Conservation (phyloP, 1,140 invertebrate species). For the Galendromus occidentalis region DNA sequence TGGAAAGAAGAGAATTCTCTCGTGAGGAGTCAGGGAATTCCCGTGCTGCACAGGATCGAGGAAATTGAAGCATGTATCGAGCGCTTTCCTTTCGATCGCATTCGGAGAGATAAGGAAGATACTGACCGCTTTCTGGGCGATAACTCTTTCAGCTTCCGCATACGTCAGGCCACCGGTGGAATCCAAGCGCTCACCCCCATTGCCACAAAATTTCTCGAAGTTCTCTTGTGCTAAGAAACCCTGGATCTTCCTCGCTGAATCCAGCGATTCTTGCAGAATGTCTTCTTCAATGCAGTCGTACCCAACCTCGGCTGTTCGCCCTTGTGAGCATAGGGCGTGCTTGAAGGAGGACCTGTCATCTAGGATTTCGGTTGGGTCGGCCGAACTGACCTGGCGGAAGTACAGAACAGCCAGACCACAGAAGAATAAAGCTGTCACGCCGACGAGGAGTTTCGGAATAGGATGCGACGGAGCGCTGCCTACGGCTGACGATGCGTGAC, state of each 20-base stretch:
- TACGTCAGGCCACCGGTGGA: not conserved
- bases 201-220: conserved; percentile 1
- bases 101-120: too few species aligned
- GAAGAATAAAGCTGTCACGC: not conserved
- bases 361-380: not conserved
- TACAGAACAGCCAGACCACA: not conserved
- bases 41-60: too few species aligned
- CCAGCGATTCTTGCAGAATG: not conserved
- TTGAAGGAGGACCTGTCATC: not conserved
- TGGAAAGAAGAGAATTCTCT: not conserved
- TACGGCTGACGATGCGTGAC: not conserved
- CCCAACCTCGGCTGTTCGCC: not conserved
- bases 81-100: too few species aligned
- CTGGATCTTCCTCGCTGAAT: not conserved
- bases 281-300: not conserved
- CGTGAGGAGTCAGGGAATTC: too few species aligned
- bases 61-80: too few species aligned
- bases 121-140: too few species aligned
- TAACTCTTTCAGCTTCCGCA: not conserved
- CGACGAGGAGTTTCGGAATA: not conserved
- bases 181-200: not conserved
- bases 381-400: not conserved
- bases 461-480: not conserved
- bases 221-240: not conserved
- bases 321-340: not conserved